A percentile compares a stretch with the other conserved stretches of the same genome.
phyloP scores from a whole-genome alignment of 2,888 invertebrate genomes.

The Eurytoma californica region DNA sequence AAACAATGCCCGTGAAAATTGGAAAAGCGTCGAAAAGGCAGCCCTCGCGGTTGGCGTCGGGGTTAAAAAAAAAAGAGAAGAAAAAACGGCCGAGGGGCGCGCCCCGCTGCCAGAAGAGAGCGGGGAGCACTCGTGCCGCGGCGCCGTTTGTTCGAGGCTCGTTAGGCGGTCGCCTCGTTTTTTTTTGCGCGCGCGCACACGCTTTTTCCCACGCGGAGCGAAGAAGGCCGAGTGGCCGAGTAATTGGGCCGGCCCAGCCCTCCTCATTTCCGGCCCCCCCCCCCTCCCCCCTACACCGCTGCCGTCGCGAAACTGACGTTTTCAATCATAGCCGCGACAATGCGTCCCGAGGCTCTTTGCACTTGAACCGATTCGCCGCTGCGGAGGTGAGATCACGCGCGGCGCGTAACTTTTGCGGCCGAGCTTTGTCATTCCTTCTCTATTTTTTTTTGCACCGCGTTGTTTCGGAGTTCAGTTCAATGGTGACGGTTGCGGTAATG shows the following conservation, averaged over 20 bases:
- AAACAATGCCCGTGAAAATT: too few species aligned
- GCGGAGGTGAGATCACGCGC: not conserved
- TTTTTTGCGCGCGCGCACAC: slow-evolving; percentile 32
- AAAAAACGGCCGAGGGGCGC: too few species aligned
- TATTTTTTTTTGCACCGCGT: not conserved
- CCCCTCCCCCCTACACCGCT: too few species aligned
- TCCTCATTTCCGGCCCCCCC: slow-evolving; percentile 17
- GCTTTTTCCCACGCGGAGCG: not conserved
- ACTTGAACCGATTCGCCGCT: not conserved
- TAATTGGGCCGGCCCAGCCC: slow-evolving; percentile 47
- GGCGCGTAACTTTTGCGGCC: not conserved
- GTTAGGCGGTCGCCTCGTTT: slow-evolving; percentile 6
- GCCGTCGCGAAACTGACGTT: slow-evolving; percentile 19
- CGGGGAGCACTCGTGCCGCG: slow-evolving; percentile 24
- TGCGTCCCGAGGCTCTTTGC: not conserved
- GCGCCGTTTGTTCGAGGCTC: slow-evolving; percentile 15
- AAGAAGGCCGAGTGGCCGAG: not conserved
- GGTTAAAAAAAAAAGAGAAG: too few species aligned
- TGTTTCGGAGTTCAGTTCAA: not conserved
- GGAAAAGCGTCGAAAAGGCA: too few species aligned
- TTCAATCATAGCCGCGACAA: slow-evolving; percentile 43
- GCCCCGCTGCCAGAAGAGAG: not conserved
- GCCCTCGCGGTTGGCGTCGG: too few species aligned
- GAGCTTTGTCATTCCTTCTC: not conserved
- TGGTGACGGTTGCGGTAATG: too few species aligned